Base-by-base conservation (phyloP, 64 coral and sea anemone species). In the Actinia equina region DNA sequence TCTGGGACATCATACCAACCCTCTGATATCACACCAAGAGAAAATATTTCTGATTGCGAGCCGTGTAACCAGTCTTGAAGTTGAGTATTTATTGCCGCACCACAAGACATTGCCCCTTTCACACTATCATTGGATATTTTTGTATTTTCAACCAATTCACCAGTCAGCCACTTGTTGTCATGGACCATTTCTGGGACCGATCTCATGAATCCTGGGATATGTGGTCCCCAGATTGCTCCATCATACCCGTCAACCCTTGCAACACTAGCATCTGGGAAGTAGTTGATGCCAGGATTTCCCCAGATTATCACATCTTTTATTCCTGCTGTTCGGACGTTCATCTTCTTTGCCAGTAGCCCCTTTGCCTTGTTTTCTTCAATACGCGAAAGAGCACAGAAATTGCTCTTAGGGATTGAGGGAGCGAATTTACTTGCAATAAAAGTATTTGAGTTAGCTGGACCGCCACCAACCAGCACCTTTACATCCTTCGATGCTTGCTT, bases 151-250 rank as follows among this genome's bases (percentile, higher is more conserved):
- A 95, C 46, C 45, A 99, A 95, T 80, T 95, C 90, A 19, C 90
- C 88, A 17, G 85, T 61, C 51, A 99, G 49, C 97, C 97, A 99
- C 30, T 99, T 95, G 19, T 99, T 82, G 89, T 99, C 97, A 89
- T 95, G 93, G 22, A 95, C 93, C 96, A 98, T 98, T 91, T 99
- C 93, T 83, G 91, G 88, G 41, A 99, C 93, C 74, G 91, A 82
- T 44, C 88, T 80, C 51, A 91, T 93, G 63, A 99, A 99, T 51
- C 88, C 91, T 70, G 88, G 85, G 42, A 99, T 85, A 88, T 99
- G 97, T 59, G 97, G 93, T n/a, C 93, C 93, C 93, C 97, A 99
- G 26, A 99, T 99, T 12, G 97, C 97, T 17, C 96, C 97, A 91
- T 99, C 93, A 86, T 91, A 99, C 4, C 97, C 97, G 74, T 95